These are phyloP conservation scores for Mystacides longicornis DNA, from an alignment of 2,888 invertebrate genomes.

Conservation along the genomic window DNA sequence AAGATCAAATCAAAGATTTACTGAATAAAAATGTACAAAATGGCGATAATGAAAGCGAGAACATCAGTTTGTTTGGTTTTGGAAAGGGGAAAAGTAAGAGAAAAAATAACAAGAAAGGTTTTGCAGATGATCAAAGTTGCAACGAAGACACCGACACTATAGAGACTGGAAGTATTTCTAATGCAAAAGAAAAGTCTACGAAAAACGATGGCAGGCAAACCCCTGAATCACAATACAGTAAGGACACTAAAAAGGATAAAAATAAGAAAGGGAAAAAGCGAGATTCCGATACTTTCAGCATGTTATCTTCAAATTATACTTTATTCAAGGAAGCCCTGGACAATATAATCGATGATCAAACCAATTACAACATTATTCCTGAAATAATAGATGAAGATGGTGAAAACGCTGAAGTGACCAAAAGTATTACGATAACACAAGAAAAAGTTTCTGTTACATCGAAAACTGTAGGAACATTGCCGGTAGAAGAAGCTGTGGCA, in stretches of 20 bases:
- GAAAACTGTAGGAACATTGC: not conserved
- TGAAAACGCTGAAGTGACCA: not conserved
- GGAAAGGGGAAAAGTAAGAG: not conserved
- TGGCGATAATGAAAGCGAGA: no score
- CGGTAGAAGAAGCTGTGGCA: not conserved
- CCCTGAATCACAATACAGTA: constrained; percentile 2
- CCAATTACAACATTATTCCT: constrained; percentile 15
- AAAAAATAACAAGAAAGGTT: not conserved
- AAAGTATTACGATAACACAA: not conserved
- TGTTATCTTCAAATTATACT: constrained; percentile 11
- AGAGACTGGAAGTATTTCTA: not conserved
- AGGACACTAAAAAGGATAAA: constrained; percentile 6
- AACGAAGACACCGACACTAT: not conserved
- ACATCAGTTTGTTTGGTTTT: no score
- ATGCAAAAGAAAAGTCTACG: not conserved
- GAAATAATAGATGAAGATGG: not conserved
- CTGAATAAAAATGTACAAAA: not conserved
- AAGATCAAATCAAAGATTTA: not conserved
- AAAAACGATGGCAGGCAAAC: constrained; percentile 3
- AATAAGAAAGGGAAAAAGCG: constrained; percentile 10
- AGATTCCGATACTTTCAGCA: constrained; percentile 11
- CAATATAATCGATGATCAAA: constrained; percentile 16
- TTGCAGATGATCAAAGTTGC: not conserved
- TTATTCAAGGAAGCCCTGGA: constrained; percentile 14
- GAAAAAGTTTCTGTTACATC: not conserved